phyloP scores from a whole-genome alignment of 2,888 invertebrate species.

The Mesodorylaimus sp. region DNA sequence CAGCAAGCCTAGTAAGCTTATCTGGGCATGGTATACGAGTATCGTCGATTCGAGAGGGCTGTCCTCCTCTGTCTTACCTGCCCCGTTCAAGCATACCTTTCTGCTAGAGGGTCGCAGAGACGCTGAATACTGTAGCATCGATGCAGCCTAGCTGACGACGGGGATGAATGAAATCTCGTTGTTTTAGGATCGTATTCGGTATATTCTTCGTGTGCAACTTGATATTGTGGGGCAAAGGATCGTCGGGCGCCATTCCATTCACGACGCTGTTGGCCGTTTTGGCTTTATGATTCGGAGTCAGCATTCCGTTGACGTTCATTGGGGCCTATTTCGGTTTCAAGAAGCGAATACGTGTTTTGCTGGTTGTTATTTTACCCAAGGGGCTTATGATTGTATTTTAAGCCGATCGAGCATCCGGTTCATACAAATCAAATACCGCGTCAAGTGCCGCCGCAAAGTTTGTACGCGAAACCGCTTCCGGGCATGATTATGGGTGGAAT shows the following conservation, averaged over 20 bases:
- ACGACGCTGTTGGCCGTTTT: slow-evolving; percentile 78
- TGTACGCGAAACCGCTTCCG: slow-evolving; percentile 78
- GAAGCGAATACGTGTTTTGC: slow-evolving; percentile 49
- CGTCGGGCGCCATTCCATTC: slow-evolving; percentile 92
- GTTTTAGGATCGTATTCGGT: slow-evolving; percentile 69
- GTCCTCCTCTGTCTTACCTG: too few relatives aligned
- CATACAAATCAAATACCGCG: slow-evolving; percentile 95
- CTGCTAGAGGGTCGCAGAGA: too few relatives aligned
- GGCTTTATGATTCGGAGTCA: slow-evolving; percentile 93
- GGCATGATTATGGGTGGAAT: slow-evolving; percentile 96
- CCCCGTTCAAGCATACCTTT: too few relatives aligned
- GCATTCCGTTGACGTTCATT: slow-evolving; percentile 87
- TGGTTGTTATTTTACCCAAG: neutral
- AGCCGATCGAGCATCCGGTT: slow-evolving; percentile 89
- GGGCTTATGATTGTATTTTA: slow-evolving; percentile 19
- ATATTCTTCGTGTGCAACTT: slow-evolving; percentile 92
- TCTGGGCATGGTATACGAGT: too few relatives aligned
- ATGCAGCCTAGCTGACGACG: too few relatives aligned
- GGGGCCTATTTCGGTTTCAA: slow-evolving; percentile 97
- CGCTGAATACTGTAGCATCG: too few relatives aligned
- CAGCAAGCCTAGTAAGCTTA: too few relatives aligned
- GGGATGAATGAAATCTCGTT: too few relatives aligned
- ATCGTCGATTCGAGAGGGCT: too few relatives aligned
- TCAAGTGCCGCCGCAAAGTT: slow-evolving; percentile 93
- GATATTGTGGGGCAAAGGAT: slow-evolving; percentile 81